Percentiles rank a stretch among this genome's conserved stretches.
These are phyloP conservation scores for Motacilla alba DNA, from an alignment of 2,113 vertebrate species.

Conservation along the genomic window DNA sequence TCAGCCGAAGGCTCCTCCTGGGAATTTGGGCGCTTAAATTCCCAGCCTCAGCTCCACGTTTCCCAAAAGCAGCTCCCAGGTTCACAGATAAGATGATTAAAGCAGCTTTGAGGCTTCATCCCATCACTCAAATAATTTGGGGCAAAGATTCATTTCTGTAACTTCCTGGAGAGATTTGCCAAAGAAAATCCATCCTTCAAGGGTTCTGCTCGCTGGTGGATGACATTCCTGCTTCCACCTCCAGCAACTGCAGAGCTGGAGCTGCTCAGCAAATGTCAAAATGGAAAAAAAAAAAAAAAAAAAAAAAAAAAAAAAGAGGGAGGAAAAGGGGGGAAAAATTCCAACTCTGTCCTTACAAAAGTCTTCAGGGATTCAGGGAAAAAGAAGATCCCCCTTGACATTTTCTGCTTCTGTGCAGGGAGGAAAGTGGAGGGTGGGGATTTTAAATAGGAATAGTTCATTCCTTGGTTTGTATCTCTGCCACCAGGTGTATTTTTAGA, in stretches of 20 bases:
- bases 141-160: not conserved
- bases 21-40: not conserved
- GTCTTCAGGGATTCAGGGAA: not conserved
- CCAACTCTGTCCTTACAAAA: not conserved
- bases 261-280: slow-evolving; percentile 3
- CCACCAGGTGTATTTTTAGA: not conserved
- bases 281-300: too few species aligned
- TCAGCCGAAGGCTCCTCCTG: not conserved
- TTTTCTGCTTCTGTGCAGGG: not conserved
- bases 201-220: not conserved
- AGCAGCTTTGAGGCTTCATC: not conserved
- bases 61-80: not conserved
- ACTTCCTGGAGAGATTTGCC: slow-evolving; percentile 18
- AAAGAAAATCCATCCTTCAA: slow-evolving; percentile 4
- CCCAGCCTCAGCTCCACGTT: not conserved
- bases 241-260: not conserved
- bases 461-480: not conserved
- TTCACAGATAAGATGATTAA: slow-evolving; percentile 29
- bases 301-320: too few species aligned
- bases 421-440: not conserved
- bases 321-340: not conserved
- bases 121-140: slow-evolving; percentile 19
- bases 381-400: not conserved
- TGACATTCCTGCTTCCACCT: not conserved
- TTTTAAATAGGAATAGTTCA: not conserved